Base-by-base conservation (phyloP, 2,888 invertebrate genomes). In the Empis stercorea region DNA sequence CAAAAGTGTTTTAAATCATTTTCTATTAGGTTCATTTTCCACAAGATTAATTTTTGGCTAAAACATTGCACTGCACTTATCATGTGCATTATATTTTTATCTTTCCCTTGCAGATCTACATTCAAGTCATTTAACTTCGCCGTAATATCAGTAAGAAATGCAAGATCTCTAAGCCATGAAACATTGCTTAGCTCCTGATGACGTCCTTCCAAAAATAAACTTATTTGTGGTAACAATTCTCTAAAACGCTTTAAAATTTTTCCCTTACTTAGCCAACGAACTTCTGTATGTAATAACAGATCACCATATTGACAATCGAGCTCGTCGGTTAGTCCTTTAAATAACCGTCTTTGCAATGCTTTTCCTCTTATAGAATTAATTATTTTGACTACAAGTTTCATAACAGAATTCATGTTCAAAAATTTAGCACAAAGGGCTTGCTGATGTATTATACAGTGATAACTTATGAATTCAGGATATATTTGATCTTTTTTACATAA, bases 271-370 rank as follows among this genome's bases (percentile, higher is more conserved):
- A n/a, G n/a, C n/a, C n/a, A n/a, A n/a, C n/a, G n/a, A n/a, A n/a
- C n/a, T n/a, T n/a, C n/a, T n/a, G n/a, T 43, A n/a, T 34, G 43
- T 20, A 43, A 43, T 14, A 47, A 47, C 36, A 47, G n/a, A 34
- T 43, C 34, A n/a, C 27, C 16, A 23, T 43, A 13, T 15, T 15
- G 11, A 9, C 13, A 9, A 36, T 36, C 36, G 13, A 36, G 36
- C 13, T 36, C 14, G 20, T 20, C 20, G 20, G 20, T 20, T 20
- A 20, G 20, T 9, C 9, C 9, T 36, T 9, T 9, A 13, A 36
- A 36, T 7, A 36, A 15, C 7, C 36, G 36, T 36, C 36, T n/a
- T 14, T 36, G n/a, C 9, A 36, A 13, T 7, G 36, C 9, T 14
- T 15, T 39, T 20, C 17, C 38, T 16, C 38, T 14, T 9, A 39